Evolutionary conservation across 2,113 vertebrate genomes (phyloP).

Genomic region (Myrmecophaga tridactyla): DNA sequence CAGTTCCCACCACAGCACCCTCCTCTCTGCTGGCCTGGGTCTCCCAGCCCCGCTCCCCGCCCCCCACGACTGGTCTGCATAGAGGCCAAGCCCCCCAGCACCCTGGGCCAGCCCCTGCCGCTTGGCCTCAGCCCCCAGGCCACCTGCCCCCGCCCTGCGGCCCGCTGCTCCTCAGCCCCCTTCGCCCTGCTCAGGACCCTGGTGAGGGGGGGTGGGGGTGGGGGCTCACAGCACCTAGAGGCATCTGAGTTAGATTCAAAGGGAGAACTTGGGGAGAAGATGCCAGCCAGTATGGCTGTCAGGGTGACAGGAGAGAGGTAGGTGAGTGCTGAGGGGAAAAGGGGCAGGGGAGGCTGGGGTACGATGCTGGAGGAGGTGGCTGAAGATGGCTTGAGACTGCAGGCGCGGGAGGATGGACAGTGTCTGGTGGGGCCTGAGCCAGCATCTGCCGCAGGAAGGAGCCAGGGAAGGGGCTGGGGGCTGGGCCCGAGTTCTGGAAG

Average conservation of each 20-base stretch:
- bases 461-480: conserved; percentile 79
- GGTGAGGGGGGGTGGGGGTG: no score
- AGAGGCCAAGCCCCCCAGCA: neutral
- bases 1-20: neutral
- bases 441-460: conserved; percentile 73
- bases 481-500: neutral
- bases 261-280: neutral
- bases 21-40: neutral
- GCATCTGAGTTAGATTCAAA: neutral
- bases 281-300: neutral
- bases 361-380: neutral
- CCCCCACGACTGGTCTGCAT: no score
- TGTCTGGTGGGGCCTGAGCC: neutral
- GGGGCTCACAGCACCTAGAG: rapidly evolving
- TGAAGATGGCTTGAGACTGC: neutral
- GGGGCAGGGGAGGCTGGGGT: neutral
- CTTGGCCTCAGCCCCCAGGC: no score
- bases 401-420: neutral
- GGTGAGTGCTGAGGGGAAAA: neutral
- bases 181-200: neutral
- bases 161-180: no score
- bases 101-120: no score
- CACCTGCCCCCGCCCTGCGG: rapidly evolving
- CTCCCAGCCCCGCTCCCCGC: neutral
- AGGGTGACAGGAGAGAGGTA: neutral